Evolutionary conservation across 1,140 invertebrate genomes (phyloP).

Genomic region (Notospermus geniculatus): DNA sequence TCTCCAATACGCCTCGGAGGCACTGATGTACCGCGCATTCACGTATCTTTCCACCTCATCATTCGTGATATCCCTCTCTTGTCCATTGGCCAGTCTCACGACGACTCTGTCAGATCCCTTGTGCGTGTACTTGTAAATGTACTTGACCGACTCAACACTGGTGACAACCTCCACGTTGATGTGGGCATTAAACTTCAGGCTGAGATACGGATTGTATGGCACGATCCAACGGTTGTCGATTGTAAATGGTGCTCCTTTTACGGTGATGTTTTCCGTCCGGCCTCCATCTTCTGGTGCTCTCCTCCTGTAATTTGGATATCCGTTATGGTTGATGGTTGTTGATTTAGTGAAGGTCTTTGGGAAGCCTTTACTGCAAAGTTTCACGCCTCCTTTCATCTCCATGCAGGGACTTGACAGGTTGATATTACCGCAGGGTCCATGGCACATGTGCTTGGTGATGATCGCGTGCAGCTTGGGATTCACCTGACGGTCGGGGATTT

Average conservation of each 20-base stretch:
- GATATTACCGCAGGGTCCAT: constrained; percentile 22
- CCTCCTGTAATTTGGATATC: not conserved
- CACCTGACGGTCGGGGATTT: constrained; percentile 13
- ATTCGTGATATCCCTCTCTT: not conserved
- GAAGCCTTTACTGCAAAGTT: not conserved
- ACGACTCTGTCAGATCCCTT: constrained; percentile 33
- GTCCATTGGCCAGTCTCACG: not conserved
- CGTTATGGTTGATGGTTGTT: not conserved
- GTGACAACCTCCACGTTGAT: constrained; percentile 21
- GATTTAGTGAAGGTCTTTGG: not conserved
- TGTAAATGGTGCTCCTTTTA: not conserved
- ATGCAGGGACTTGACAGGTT: constrained; percentile 26
- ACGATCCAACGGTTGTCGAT: constrained; percentile 15
- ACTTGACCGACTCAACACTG: constrained; percentile 20
- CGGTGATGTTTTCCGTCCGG: not conserved
- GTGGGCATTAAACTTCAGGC: constrained; percentile 21
- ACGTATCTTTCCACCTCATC: not conserved
- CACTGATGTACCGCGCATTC: constrained; percentile 3
- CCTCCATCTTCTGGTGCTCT: not conserved
- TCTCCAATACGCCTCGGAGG: not conserved
- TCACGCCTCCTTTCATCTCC: constrained; percentile 13
- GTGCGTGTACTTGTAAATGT: constrained; percentile 48
- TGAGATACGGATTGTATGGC: constrained; percentile 24
- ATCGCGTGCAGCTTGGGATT: constrained; percentile 14
- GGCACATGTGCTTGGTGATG: constrained; percentile 19